Evolutionary conservation across 2,888 invertebrate species (phyloP), one percentile per base, ranked within the genome.

Genomic region (Eupsilia transversa): DNA sequence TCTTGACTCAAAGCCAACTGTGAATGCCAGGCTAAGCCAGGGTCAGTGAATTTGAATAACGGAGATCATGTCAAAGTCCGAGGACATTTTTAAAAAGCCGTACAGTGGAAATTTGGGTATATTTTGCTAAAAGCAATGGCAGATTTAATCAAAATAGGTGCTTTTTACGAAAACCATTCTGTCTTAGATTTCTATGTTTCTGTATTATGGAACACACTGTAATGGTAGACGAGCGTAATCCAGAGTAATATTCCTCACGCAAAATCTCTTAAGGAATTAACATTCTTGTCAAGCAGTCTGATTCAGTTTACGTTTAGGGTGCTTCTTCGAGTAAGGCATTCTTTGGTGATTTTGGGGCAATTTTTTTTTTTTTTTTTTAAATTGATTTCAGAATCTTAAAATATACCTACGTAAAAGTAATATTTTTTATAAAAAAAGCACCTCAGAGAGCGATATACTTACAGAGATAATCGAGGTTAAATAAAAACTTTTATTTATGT

Each of bases 41-140:
- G 69, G 61, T 84, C 75, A 80, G n/a, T 74, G 38, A 66, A 81
- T 84, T 80, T 84, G 54, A 84, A 81, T 81, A 70, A 59, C 30
- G 38, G 12, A n/a, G 52, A 63, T 38, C 35, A 52, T 20, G 12
- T 12, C 43, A 46, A 49, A 68, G 30, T 59, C 35, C 14, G 43
- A 41, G 14, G 41, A 49, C 20, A 41, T 60, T 27, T 56, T 27
- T 27, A 23, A n/a, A 59, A 41, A 56, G 41, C 30, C 20, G 12
- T 23, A 33, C 33, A 14, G 6, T 20, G 41, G 3, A 35, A 35
- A 52, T 9, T 38, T 5, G 1, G 3, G 17, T 1, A 49, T 56
- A 56, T 67, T 77, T 46, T 27, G 33, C 9, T 77, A 27, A 61
- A 76, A 61, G 41, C 59, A n/a, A 75, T 72, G 35, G 12, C 2